Evolutionary conservation across 2,888 invertebrate species (phyloP).

Genomic region (Amblyteles armatorius): DNA sequence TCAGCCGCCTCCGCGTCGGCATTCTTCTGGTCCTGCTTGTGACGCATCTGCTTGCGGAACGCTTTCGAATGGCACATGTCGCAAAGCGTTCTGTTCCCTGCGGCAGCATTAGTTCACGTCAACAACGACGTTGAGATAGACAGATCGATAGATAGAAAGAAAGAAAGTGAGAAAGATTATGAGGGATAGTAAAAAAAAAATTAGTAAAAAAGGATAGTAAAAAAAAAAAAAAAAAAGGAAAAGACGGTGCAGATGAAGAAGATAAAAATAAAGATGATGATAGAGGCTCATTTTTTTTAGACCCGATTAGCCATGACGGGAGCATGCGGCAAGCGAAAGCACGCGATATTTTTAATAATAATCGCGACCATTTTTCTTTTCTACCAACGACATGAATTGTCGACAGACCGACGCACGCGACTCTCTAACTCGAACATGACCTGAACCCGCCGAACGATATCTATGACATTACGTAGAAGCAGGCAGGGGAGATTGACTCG

Average conservation of each 20-base stretch:
- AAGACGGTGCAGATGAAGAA: conserved; percentile 25
- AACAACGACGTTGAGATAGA: conserved; percentile 64
- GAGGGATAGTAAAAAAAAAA: conserved; percentile 6
- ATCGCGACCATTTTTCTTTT: conserved; percentile 24
- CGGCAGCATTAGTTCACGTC: conserved; percentile 80
- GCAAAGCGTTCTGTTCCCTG: conserved; percentile 97
- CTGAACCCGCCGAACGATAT: conserved; percentile 16
- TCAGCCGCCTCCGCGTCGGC: conserved; percentile 81
- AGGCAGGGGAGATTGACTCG: neutral
- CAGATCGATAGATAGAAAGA: conserved; percentile 49
- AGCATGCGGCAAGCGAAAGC: conserved; percentile 68
- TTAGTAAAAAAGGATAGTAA: conserved; percentile 2
- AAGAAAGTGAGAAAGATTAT: conserved; percentile 10
- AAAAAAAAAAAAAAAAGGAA: neutral
- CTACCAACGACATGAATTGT: conserved; percentile 19
- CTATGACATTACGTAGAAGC: neutral
- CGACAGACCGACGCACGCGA: conserved; percentile 35
- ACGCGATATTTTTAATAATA: conserved; percentile 37
- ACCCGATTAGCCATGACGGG: conserved; percentile 61
- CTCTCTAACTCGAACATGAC: conserved; percentile 39
- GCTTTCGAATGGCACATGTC: conserved; percentile 93
- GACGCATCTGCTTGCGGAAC: conserved; percentile 88
- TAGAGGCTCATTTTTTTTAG: conserved; percentile 27
- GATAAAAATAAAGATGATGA: conserved; percentile 4
- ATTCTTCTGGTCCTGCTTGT: conserved; percentile 87